phyloP scores from a whole-genome alignment of 1,140 invertebrate species.

The Pseudomyrmex pallidus region DNA sequence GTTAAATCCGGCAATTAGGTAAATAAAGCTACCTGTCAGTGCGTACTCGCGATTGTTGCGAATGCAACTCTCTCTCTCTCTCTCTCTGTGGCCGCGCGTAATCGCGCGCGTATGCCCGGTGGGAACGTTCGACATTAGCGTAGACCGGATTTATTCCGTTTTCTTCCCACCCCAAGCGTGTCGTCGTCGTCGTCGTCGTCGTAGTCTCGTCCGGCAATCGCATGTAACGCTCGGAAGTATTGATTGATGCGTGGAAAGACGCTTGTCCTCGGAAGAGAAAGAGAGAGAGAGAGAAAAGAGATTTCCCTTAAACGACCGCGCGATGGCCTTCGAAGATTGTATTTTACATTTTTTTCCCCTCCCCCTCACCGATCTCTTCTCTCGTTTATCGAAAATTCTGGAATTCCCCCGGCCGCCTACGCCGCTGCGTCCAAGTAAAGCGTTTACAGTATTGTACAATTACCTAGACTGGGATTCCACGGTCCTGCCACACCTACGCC shows the following conservation, averaged over 20 bases:
- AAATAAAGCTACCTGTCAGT: constrained; percentile 74
- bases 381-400: not conserved
- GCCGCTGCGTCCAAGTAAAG: constrained; percentile 63
- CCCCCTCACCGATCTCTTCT: not conserved
- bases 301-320: not conserved
- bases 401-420: constrained; percentile 35
- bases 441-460: constrained; percentile 73
- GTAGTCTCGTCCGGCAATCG: constrained; percentile 23
- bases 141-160: not conserved
- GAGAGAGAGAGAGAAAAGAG: not conserved
- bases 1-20: constrained; percentile 74
- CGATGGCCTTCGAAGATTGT: not conserved
- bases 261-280: not conserved
- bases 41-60: constrained; percentile 60
- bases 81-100: constrained; percentile 44
- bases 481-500: constrained; percentile 71
- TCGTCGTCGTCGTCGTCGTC: constrained; percentile 24
- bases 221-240: constrained; percentile 36
- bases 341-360: constrained; percentile 19
- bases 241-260: constrained; percentile 38
- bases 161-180: not conserved
- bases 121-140: constrained; percentile 39
- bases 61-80: constrained; percentile 37
- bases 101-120: constrained; percentile 41
- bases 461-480: constrained; percentile 65